Conservation (phyloP, 2,888 invertebrate genomes). For the Sinhomidia bicolor region DNA sequence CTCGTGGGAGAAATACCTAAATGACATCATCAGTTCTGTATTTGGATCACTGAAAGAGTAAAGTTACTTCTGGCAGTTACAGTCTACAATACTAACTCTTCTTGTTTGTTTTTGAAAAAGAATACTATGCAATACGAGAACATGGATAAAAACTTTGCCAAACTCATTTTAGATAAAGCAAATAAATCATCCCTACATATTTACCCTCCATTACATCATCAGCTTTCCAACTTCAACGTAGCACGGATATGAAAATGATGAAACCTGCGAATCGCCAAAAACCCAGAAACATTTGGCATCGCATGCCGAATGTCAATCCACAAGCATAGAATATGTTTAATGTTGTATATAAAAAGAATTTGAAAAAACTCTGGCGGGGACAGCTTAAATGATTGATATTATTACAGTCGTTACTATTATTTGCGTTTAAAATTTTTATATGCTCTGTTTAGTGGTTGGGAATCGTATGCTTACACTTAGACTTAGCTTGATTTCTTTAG, state of each 20-base stretch:
- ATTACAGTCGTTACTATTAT: too few species aligned
- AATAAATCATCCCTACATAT: conserved; percentile 44
- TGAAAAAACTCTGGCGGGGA: neutral
- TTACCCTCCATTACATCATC: neutral
- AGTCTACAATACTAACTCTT: neutral
- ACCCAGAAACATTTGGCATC: conserved; percentile 9
- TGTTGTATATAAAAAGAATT: neutral
- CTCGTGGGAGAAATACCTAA: too few species aligned
- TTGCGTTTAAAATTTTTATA: too few species aligned
- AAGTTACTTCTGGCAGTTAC: too few species aligned
- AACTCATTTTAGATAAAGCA: conserved; percentile 49
- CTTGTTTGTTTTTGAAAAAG: neutral
- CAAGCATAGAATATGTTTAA: neutral
- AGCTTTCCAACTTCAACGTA: neutral
- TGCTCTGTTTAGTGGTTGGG: too few species aligned
- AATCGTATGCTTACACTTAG: too few species aligned
- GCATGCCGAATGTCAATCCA: neutral
- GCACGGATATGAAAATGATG: neutral
- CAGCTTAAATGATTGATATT: neutral
- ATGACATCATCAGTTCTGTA: too few species aligned
- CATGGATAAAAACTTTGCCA: conserved; percentile 31
- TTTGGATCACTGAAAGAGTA: too few species aligned
- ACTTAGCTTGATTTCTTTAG: too few species aligned
- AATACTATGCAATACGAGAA: neutral
- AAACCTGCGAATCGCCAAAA: neutral